phyloP scores from a whole-genome alignment of 2,888 invertebrate genomes.

The Drosophila recens region DNA sequence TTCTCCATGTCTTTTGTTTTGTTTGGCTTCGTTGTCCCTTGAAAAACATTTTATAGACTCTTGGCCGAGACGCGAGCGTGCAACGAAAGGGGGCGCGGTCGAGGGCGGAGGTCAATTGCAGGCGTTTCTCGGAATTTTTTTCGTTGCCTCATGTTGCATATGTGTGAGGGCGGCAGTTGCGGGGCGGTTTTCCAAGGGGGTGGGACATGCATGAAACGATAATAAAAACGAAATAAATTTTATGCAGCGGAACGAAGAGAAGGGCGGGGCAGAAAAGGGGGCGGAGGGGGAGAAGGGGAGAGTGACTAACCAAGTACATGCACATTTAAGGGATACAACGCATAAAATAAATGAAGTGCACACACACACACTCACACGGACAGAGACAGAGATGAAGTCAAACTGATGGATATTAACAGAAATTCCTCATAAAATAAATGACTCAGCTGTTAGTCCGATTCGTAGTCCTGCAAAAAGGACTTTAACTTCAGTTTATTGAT shows the following conservation, averaged over 20 bases:
- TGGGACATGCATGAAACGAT: slow-evolving; percentile 71
- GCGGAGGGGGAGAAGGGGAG: not conserved
- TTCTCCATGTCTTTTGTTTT: slow-evolving; percentile 20
- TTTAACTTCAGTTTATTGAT: slow-evolving; percentile 37
- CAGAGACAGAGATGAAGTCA: not conserved
- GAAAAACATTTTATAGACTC: slow-evolving; percentile 71
- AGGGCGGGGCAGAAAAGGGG: not conserved
- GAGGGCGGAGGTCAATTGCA: slow-evolving; percentile 67
- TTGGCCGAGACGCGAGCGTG: slow-evolving; percentile 23
- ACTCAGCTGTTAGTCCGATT: slow-evolving; percentile 55
- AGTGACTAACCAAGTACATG: slow-evolving; percentile 76
- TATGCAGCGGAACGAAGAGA: slow-evolving; percentile 66
- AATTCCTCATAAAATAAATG: slow-evolving; percentile 62
- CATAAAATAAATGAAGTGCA: slow-evolving; percentile 79
- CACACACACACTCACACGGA: slow-evolving; percentile 17
- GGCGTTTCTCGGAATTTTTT: slow-evolving; percentile 76
- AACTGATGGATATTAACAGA: slow-evolving; percentile 43
- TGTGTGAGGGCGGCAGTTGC: slow-evolving; percentile 22
- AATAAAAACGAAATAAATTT: slow-evolving; percentile 79
- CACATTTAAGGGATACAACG: slow-evolving; percentile 73
- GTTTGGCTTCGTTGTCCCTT: slow-evolving; percentile 51
- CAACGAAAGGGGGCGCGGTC: not conserved
- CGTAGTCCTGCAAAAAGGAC: not conserved
- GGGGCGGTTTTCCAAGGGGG: not conserved
- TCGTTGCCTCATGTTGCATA: slow-evolving; percentile 43